phyloP scores from a whole-genome alignment of 2,113 vertebrate genomes.

The Dipodomys stephensi region DNA sequence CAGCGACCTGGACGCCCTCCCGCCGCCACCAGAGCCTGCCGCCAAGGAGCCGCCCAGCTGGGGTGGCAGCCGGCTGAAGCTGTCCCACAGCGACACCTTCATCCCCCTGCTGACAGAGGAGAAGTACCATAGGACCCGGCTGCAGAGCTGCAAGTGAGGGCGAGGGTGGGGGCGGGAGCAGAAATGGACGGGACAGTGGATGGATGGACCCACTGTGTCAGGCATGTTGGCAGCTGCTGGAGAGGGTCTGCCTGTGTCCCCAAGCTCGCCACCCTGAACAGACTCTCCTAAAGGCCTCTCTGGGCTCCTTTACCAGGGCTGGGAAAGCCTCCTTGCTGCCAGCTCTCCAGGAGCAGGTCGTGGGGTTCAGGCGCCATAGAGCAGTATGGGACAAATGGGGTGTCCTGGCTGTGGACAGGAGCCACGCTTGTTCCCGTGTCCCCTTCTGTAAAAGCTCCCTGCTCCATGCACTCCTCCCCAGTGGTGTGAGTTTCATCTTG shows the following conservation, averaged over 20 bases:
- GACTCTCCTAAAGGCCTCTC: slow-evolving; percentile 67
- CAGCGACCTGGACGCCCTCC: slow-evolving; percentile 77
- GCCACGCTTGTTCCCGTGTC: slow-evolving; percentile 73
- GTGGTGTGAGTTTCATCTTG: slow-evolving; percentile 76
- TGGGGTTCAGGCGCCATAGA: not conserved
- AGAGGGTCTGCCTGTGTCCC: slow-evolving; percentile 72
- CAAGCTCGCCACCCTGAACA: not conserved
- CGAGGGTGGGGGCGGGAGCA: not conserved
- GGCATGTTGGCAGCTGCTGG: slow-evolving; percentile 52
- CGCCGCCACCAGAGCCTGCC: slow-evolving; percentile 56
- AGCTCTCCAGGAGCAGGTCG: slow-evolving; percentile 50
- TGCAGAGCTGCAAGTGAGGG: slow-evolving; percentile 89
- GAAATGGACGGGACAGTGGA: not conserved
- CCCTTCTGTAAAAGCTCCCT: slow-evolving; percentile 82
- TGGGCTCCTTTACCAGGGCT: slow-evolving; percentile 73
- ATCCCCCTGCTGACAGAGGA: slow-evolving; percentile 91
- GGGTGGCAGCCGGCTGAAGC: slow-evolving; percentile 87
- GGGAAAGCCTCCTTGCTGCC: slow-evolving; percentile 82
- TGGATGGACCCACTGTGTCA: slow-evolving; percentile 1
- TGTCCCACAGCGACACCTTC: slow-evolving; percentile 92
- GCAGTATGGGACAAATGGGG: not conserved
- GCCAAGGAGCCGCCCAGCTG: slow-evolving; percentile 76
- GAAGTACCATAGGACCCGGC: slow-evolving; percentile 88
- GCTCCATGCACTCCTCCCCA: not conserved
- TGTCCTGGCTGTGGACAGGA: not conserved